Evolutionary conservation across 2,888 invertebrate species (phyloP).

Genomic region (Chironomus tentans): DNA sequence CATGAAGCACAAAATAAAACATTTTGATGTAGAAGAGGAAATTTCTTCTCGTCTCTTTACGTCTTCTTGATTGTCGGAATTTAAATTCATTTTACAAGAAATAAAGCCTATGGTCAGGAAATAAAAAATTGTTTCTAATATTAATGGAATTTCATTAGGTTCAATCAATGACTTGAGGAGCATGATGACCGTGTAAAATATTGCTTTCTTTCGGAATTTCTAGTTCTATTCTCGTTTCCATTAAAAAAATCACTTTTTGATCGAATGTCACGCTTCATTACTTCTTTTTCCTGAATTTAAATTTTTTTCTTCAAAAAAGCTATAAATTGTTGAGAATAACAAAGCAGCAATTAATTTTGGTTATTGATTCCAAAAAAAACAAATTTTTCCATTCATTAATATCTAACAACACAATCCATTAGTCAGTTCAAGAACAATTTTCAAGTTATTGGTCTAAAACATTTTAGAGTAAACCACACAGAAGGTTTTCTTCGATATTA

Average conservation of each 20-base stretch:
- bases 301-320: background rate
- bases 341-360: background rate
- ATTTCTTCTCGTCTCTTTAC: background rate
- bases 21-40: too few species aligned
- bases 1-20: too few species aligned
- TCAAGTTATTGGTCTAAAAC: background rate
- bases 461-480: background rate
- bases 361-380: background rate
- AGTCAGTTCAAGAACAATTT: background rate
- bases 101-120: background rate
- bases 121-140: background rate
- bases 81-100: background rate
- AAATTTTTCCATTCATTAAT: too few species aligned
- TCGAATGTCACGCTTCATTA: conserved; percentile 17
- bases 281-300: background rate
- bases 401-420: background rate
- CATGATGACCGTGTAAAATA: background rate
- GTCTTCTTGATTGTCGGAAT: background rate
- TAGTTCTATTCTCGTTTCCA: background rate
- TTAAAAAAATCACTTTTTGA: background rate
- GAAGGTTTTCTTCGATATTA: background rate
- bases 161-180: background rate
- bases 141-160: background rate
- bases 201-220: background rate
- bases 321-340: background rate